A percentile compares a stretch with the other conserved stretches of the same genome.
These are phyloP conservation scores for Mustela lutreola DNA, from an alignment of 2,113 vertebrate species.

Conservation along the genomic window DNA sequence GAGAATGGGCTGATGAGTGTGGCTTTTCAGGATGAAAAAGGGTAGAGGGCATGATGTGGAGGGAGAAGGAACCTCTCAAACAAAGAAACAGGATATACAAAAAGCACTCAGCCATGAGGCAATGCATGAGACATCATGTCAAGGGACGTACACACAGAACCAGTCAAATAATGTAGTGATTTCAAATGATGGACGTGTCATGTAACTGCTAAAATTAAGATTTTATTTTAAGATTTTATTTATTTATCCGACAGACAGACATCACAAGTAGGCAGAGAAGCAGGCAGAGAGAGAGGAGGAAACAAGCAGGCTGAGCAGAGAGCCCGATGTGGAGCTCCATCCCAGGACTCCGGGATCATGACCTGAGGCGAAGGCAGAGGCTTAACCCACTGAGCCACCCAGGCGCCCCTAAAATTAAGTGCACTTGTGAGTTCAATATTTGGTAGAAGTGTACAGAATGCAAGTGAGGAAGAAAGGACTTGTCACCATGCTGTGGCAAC, in stretches of 20 bases:
- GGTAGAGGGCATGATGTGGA: background rate
- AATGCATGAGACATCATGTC: background rate
- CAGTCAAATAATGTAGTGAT: background rate
- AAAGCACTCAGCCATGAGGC: background rate
- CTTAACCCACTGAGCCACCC: no score
- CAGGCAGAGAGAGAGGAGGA: no score
- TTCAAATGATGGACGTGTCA: background rate
- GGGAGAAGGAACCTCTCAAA: background rate
- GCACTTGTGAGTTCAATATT: background rate
- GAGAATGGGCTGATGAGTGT: background rate
- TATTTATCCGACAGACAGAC: no score
- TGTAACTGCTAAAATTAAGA: background rate
- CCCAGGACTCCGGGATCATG: no score
- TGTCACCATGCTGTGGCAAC: background rate
- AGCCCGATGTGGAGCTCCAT: no score
- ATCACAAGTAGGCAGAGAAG: no score
- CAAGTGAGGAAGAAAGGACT: background rate
- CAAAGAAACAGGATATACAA: background rate
- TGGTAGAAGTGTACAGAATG: background rate
- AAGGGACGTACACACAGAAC: background rate
- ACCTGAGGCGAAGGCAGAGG: no score
- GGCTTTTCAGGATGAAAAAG: background rate
- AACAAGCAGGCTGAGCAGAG: no score
- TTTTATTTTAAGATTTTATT: no score
- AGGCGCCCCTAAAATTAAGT: background rate